Percentiles rank a stretch among this genome's conserved stretches.
Conservation (phyloP, 2,888 invertebrate genomes). For the Allacma fusca region DNA sequence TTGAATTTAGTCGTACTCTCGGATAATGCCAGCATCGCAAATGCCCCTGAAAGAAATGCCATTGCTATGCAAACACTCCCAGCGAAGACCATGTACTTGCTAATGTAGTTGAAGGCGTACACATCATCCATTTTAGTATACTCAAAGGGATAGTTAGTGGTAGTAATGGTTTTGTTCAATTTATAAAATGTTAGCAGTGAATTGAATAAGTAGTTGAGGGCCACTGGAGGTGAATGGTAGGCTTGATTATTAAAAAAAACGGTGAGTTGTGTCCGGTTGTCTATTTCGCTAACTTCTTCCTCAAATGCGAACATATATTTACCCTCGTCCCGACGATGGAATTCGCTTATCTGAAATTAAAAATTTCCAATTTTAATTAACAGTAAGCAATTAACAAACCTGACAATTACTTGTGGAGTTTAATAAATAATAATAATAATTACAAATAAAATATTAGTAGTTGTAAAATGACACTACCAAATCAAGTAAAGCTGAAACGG, state of each 20-base stretch:
- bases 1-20: conserved; percentile 76
- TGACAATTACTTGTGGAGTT: too few species aligned
- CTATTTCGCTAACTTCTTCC: too few species aligned
- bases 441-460: too few species aligned
- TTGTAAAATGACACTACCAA: too few species aligned
- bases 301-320: too few species aligned
- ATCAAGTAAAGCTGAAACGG: too few species aligned
- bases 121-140: conserved; percentile 69
- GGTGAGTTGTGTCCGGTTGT: background rate
- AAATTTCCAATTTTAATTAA: too few species aligned
- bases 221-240: conserved; percentile 75
- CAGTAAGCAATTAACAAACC: too few species aligned
- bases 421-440: too few species aligned
- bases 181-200: conserved; percentile 68
- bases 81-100: conserved; percentile 50
- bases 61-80: conserved; percentile 75
- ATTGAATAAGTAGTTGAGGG: conserved; percentile 72
- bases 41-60: conserved; percentile 66
- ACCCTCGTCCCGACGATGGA: too few species aligned
- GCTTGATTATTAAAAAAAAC: conserved; percentile 77
- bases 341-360: too few species aligned
- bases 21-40: conserved; percentile 69
- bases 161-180: conserved; percentile 64
- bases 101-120: conserved; percentile 42
- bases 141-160: conserved; percentile 75